phyloP scores from a whole-genome alignment of 1,140 invertebrate genomes.

The Hirudo medicinalis region DNA sequence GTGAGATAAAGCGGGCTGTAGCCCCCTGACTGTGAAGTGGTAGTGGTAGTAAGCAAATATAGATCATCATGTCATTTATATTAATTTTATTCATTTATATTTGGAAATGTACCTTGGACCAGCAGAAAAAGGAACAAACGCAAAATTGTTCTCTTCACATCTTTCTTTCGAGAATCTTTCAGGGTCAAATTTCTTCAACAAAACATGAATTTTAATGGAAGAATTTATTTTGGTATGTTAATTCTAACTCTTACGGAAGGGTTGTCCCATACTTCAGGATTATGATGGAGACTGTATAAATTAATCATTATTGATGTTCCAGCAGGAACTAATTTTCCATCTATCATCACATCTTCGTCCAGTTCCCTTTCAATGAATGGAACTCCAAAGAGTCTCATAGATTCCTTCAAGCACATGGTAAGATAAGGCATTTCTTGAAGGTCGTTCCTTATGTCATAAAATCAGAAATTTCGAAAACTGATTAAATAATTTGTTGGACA shows the following conservation, averaged over 20 bases:
- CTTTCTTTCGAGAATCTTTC: constrained; percentile 27
- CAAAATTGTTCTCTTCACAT: constrained; percentile 22
- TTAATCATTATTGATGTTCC: constrained; percentile 24
- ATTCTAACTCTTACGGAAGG: constrained; percentile 13
- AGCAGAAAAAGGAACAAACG: constrained; percentile 30
- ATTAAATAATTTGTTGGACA: too few relatives aligned
- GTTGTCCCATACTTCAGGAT: constrained; percentile 30
- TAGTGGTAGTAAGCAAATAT: too few relatives aligned
- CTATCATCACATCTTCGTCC: constrained; percentile 48
- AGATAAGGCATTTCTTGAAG: constrained; percentile 35
- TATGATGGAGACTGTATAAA: constrained; percentile 32
- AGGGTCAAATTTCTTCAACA: constrained; percentile 25
- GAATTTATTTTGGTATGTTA: not conserved
- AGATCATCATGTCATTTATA: too few relatives aligned
- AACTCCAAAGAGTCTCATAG: constrained; percentile 36
- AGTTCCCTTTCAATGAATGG: constrained; percentile 59
- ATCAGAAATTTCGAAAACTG: too few relatives aligned
- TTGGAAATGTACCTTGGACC: constrained; percentile 23
- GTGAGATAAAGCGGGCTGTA: too few relatives aligned
- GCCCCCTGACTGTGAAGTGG: too few relatives aligned
- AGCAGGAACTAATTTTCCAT: constrained; percentile 25
- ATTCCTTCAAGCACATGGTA: constrained; percentile 39
- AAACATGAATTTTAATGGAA: not conserved
- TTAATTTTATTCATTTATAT: too few relatives aligned
- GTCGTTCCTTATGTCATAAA: constrained; percentile 27